These are phyloP conservation scores for Catharus bicknelli DNA, from an alignment of 2,113 vertebrate genomes.

Conservation along the genomic window DNA sequence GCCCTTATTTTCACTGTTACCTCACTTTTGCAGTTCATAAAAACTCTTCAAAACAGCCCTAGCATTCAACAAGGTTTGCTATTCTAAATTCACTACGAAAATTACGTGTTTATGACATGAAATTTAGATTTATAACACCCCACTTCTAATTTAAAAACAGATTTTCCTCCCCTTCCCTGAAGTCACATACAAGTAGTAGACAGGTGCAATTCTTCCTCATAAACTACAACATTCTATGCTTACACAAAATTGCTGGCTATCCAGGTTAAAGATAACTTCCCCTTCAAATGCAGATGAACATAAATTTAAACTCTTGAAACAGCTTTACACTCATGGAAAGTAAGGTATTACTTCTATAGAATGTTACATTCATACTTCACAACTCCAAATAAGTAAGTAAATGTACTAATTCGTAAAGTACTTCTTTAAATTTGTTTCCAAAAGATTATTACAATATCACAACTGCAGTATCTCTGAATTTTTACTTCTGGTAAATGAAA, in stretches of 20 bases:
- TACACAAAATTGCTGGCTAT: not conserved
- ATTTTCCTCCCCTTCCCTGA: fast-evolving
- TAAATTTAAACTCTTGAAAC: not conserved
- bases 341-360: not conserved
- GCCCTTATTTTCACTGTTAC: not conserved
- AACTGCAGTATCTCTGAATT: not conserved
- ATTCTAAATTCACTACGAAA: not conserved
- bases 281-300: not conserved
- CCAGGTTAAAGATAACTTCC: not conserved
- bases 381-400: not conserved
- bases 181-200: not conserved
- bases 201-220: not conserved
- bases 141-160: not conserved
- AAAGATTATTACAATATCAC: not conserved
- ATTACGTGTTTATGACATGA: not conserved
- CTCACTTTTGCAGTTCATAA: fast-evolving
- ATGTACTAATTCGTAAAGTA: not conserved
- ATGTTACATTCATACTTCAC: not conserved
- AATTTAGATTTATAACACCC: not conserved
- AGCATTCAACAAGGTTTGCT: not conserved
- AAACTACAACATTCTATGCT: not conserved
- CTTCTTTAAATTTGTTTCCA: not conserved
- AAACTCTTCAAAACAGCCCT: not conserved
- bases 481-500: not conserved
- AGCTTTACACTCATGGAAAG: not conserved